These are phyloP conservation scores for Poecile atricapillus DNA, from an alignment of 2,113 vertebrate genomes.

Conservation along the genomic window DNA sequence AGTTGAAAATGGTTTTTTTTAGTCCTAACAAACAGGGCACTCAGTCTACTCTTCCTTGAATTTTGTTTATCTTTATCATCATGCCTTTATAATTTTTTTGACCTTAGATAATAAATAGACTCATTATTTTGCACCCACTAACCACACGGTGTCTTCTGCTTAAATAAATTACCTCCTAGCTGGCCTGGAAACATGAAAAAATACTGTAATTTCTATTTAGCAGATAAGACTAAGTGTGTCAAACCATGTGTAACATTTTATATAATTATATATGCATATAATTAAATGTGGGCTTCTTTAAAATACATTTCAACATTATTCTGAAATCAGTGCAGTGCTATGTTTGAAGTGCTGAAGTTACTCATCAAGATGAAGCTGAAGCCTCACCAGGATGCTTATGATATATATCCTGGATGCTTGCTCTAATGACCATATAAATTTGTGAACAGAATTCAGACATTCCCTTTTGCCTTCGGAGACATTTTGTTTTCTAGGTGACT, in stretches of 20 bases:
- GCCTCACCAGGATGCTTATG: neutral
- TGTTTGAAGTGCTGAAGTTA: neutral
- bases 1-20: neutral
- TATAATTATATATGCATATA: neutral
- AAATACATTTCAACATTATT: neutral
- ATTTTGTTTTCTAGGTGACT: neutral
- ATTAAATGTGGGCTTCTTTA: neutral
- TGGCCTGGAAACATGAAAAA: neutral
- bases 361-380: neutral
- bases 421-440: neutral
- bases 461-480: neutral
- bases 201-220: neutral
- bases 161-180: neutral
- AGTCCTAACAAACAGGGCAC: neutral
- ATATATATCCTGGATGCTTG: neutral
- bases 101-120: neutral
- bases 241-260: neutral
- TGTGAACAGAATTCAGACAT: neutral
- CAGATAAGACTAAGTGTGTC: neutral
- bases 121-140: neutral
- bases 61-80: neutral
- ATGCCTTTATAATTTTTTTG: neutral
- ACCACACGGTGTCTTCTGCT: neutral
- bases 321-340: neutral
- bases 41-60: neutral